Conservation (phyloP, 2,113 vertebrate species). For the Channa argus region DNA sequence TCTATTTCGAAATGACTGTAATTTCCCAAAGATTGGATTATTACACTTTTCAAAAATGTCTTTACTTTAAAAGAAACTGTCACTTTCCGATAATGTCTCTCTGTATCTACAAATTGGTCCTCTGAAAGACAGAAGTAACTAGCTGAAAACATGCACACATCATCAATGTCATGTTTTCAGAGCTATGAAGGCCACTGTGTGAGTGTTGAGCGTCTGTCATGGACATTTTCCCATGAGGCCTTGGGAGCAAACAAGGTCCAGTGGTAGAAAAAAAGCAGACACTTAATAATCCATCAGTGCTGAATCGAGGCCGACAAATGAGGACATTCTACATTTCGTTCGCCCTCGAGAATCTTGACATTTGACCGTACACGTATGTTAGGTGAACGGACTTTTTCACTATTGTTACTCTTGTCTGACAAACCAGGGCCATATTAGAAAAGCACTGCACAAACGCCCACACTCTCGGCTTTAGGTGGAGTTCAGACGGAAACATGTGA, state of each 20-base stretch:
- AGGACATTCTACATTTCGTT: neutral
- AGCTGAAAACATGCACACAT: neutral
- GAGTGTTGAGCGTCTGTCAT: neutral
- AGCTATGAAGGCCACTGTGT: neutral
- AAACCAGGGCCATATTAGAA: too few relatives aligned
- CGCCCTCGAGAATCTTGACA: neutral
- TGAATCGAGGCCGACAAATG: neutral
- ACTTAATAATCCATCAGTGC: conserved; percentile 14
- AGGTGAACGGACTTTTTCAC: too few relatives aligned
- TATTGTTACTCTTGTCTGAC: too few relatives aligned
- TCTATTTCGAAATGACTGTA: too few relatives aligned
- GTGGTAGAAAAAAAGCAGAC: neutral
- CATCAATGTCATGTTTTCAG: neutral
- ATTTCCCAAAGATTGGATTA: too few relatives aligned
- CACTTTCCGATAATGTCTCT: neutral
- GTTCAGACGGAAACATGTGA: too few relatives aligned
- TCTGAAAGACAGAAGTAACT: neutral
- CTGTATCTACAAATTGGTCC: neutral
- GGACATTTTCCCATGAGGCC: conserved; percentile 26
- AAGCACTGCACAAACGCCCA: too few relatives aligned
- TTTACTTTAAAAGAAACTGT: too few relatives aligned
- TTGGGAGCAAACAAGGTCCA: conserved; percentile 40
- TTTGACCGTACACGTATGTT: neutral
- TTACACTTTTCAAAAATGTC: neutral
- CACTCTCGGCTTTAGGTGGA: too few relatives aligned